Conservation (phyloP, 64 coral and sea anemone genomes). For the Astreopora myriophthalma region DNA sequence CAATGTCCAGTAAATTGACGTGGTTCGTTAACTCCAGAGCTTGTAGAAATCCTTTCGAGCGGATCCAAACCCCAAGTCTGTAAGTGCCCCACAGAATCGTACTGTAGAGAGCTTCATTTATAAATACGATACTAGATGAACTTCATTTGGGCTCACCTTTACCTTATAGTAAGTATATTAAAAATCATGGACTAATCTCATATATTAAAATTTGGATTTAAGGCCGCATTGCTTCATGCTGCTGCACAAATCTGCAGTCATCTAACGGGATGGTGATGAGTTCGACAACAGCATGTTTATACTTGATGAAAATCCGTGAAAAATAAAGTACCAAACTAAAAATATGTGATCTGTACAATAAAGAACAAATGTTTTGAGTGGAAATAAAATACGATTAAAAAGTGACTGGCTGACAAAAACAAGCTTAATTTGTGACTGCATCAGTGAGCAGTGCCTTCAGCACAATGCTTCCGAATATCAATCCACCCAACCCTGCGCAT, state of each 20-base stretch:
- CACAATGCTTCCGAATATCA: no score
- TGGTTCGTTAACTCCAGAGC: no score
- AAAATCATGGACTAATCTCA: not conserved
- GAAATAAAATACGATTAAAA: not conserved
- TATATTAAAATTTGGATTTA: slow-evolving; percentile 37
- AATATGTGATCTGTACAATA: not conserved
- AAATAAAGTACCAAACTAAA: slow-evolving; percentile 9
- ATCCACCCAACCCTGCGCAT: no score
- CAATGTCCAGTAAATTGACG: no score
- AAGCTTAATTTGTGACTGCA: no score
- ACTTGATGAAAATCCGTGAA: not conserved
- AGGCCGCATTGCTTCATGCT: not conserved
- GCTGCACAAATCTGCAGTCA: not conserved
- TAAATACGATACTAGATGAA: not conserved
- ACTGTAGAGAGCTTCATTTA: no score
- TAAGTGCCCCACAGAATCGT: no score
- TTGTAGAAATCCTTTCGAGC: not conserved
- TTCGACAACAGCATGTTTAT: not conserved
- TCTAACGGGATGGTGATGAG: not conserved
- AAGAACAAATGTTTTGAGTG: not conserved
- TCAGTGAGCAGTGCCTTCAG: no score
- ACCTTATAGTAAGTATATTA: not conserved
- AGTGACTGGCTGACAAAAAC: not conserved
- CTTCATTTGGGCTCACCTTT: not conserved
- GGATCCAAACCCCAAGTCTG: not conserved